Conservation (phyloP, 2,113 vertebrate species). For the Aspiorhynchus laticeps region DNA sequence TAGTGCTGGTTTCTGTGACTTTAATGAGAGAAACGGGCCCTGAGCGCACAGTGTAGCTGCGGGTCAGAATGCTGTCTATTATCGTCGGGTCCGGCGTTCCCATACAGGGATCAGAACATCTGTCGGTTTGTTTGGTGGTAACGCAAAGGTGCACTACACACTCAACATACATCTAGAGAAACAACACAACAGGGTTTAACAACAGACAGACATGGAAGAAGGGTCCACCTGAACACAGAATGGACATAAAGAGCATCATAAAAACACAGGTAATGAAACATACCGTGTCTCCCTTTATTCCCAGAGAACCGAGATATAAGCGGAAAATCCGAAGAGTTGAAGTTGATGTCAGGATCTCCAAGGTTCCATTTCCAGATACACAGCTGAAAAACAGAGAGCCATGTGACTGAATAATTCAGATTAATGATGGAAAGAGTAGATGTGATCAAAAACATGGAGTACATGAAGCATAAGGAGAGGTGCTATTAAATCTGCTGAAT, state of each 20-base stretch:
- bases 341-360: slow-evolving; percentile 52
- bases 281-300: slow-evolving; percentile 48
- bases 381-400: slow-evolving; percentile 63
- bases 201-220: not conserved
- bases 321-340: slow-evolving; percentile 62
- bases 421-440: not conserved
- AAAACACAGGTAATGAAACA: slow-evolving; percentile 36
- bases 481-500: not conserved
- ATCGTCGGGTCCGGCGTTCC: accelerated
- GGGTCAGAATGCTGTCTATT: slow-evolving; percentile 42
- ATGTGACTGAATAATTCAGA: not conserved
- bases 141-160: slow-evolving; percentile 70
- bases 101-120: slow-evolving; percentile 63
- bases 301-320: slow-evolving; percentile 52
- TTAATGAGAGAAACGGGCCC: slow-evolving; percentile 58
- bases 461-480: not conserved
- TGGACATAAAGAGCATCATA: not conserved
- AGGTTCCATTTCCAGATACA: not conserved
- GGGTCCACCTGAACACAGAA: not conserved
- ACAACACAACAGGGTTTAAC: not conserved
- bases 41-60: slow-evolving; percentile 59
- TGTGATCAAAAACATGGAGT: not conserved
- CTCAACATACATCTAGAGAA: slow-evolving; percentile 62
- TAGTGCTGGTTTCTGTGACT: not conserved
- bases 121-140: slow-evolving; percentile 51